Percentiles rank a stretch among this genome's conserved stretches.
These are phyloP conservation scores for Aviceda subcristata DNA, from an alignment of 2,113 vertebrate species.

Conservation along the genomic window DNA sequence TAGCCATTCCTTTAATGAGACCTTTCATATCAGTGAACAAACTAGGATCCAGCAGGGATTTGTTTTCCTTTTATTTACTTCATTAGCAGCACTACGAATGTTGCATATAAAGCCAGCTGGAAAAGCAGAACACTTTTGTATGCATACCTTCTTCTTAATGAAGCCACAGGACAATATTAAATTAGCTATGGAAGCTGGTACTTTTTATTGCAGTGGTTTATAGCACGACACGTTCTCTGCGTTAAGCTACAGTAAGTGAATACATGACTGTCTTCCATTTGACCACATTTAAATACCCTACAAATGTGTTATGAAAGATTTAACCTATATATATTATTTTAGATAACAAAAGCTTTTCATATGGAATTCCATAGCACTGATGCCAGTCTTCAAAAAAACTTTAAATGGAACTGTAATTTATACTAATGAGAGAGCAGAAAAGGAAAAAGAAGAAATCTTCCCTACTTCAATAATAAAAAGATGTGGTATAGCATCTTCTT, in stretches of 20 bases:
- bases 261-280: neutral
- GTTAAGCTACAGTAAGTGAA: neutral
- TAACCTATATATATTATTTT: neutral
- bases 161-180: slow-evolving; percentile 8
- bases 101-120: neutral
- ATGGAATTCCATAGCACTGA: neutral
- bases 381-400: neutral
- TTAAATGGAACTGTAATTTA: neutral
- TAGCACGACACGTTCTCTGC: neutral
- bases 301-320: neutral
- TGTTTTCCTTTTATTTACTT: slow-evolving; percentile 31
- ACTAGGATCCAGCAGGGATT: neutral
- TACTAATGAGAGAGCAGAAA: neutral
- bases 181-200: neutral
- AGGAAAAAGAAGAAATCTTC: neutral
- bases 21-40: neutral
- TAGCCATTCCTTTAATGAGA: slow-evolving; percentile 24
- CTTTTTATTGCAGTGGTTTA: neutral
- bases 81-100: neutral
- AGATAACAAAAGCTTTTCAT: neutral
- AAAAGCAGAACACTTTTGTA: neutral
- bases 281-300: neutral
- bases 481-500: neutral
- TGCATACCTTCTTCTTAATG: slow-evolving; percentile 2
- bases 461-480: neutral